Percentiles rank a stretch among this genome's conserved stretches.
phyloP scores from a whole-genome alignment of 2,113 vertebrate species.

The Erythrolamprus reginae region DNA sequence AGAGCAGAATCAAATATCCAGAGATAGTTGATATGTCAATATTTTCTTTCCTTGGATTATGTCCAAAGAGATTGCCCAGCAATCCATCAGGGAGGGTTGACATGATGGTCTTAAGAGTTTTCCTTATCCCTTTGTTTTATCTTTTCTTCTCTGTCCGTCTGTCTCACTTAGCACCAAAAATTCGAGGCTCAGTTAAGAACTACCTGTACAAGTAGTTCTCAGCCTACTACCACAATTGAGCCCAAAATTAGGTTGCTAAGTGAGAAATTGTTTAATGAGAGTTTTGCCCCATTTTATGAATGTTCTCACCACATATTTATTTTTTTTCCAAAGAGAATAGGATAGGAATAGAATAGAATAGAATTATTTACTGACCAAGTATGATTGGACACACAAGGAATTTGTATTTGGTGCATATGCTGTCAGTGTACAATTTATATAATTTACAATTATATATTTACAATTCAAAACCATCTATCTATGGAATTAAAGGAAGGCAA shows the following conservation, averaged over 20 bases:
- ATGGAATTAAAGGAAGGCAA: background rate
- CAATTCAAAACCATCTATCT: slow-evolving; percentile 36
- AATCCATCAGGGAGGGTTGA: background rate
- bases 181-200: no score
- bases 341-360: no score
- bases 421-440: no score
- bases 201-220: no score
- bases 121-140: background rate
- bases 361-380: no score
- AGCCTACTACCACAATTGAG: background rate
- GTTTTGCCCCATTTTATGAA: no score
- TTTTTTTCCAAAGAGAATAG: no score
- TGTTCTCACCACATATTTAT: background rate
- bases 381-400: no score
- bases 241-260: background rate
- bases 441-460: no score
- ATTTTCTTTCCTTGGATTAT: background rate
- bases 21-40: background rate
- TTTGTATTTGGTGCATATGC: no score
- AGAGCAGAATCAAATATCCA: background rate
- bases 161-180: background rate
- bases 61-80: background rate
- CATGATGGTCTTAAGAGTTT: background rate
- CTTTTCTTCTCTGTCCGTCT: background rate
- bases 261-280: no score